Conservation (phyloP, 2,113 vertebrate species). For the Chaetops frenatus region DNA sequence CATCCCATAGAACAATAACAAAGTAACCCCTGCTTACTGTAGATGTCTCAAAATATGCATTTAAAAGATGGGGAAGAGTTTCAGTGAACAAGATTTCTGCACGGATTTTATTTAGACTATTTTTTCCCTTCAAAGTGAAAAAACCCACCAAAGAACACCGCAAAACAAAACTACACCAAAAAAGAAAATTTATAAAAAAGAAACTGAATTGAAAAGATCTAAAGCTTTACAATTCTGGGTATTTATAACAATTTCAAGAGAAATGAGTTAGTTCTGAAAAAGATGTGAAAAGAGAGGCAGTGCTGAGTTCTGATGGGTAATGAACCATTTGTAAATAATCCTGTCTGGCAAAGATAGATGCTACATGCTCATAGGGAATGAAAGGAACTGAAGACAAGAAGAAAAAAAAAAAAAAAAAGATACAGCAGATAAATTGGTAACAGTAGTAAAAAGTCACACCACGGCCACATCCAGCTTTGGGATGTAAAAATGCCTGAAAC, state of each 20-base stretch:
- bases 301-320: not conserved
- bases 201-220: not conserved
- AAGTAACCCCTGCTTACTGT: not conserved
- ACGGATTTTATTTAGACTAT: not conserved
- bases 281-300: not conserved
- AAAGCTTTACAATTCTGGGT: not conserved
- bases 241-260: not conserved
- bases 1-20: not conserved
- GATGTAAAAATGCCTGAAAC: not conserved
- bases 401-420: not conserved
- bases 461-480: not conserved
- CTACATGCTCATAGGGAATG: not conserved
- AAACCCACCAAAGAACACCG: not conserved
- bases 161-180: not conserved
- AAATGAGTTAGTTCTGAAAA: not conserved
- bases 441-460: not conserved
- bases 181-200: not conserved
- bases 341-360: not conserved
- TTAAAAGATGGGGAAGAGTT: not conserved
- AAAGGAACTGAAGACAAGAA: not conserved
- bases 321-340: slow-evolving; percentile 14
- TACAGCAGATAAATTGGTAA: slow-evolving; percentile 26
- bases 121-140: not conserved
- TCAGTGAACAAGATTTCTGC: not conserved
- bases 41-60: not conserved